phyloP scores from a whole-genome alignment of 2,888 invertebrate genomes.

The Hemistola chrysoprasaria region DNA sequence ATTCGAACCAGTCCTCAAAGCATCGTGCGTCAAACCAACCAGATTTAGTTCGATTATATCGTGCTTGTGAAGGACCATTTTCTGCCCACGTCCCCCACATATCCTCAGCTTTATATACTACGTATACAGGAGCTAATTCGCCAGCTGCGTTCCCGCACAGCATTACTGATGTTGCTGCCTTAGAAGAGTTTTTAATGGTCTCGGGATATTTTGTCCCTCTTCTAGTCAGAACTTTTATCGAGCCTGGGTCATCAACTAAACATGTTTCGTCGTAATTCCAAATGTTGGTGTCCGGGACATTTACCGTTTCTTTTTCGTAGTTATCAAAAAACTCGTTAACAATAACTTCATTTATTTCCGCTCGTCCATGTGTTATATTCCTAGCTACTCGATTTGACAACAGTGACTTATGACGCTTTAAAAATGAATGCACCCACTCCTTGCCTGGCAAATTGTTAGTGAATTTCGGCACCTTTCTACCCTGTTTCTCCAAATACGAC shows the following conservation, averaged over 20 bases:
- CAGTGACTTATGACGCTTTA: not conserved
- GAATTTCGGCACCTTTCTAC: not conserved
- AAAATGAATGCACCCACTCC: conserved; percentile 1
- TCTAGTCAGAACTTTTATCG: not conserved
- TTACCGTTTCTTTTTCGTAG: not conserved
- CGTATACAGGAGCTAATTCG: not conserved
- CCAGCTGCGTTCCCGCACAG: not conserved
- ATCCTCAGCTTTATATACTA: not conserved
- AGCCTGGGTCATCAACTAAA: not conserved
- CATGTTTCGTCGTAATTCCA: not conserved
- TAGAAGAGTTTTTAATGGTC: not conserved
- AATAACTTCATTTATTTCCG: not conserved
- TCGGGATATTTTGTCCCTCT: not conserved
- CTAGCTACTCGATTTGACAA: conserved; percentile 1
- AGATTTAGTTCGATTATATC: conserved; percentile 22
- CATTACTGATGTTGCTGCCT: not conserved
- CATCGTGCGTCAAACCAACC: conserved; percentile 23
- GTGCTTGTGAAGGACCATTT: conserved; percentile 5
- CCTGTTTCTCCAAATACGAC: conserved; percentile 1
- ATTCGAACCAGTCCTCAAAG: conserved; percentile 10
- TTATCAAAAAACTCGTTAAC: conserved; percentile 4
- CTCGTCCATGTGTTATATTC: conserved; percentile 2
- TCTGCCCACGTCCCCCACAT: not conserved
- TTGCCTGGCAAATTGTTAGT: conserved; percentile 1
- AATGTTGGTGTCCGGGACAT: not conserved